Evolutionary conservation across 2,113 vertebrate genomes (phyloP), one percentile per base, ranked within the genome.

Genomic region (Callionymus lyra): DNA sequence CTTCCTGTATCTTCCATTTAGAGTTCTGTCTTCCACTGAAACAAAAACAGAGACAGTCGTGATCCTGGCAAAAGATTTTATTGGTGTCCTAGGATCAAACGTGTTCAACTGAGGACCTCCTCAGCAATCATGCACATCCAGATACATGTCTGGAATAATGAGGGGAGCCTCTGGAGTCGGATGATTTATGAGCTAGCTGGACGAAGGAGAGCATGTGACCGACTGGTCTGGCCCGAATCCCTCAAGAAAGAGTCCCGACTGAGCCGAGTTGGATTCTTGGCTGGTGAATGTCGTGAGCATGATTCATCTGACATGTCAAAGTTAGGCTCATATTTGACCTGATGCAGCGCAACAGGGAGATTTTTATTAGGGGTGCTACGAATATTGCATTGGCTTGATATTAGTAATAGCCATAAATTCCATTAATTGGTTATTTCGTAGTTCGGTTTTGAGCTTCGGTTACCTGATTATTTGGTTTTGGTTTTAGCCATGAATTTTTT

Each of bases 121-220:
- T 49, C 33, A 57, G 55, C 18, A 8, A 2, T 34, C 14, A 53
- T 39, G 67, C 53, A 54, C 49, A 56, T 74, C 69, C 69, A 79
- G 64, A 80, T 73, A 51, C 33, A 66, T 70, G 63, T 72, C 63
- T 72, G 44, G 50, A 61, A 55, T 61, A 69, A 68, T 53, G 52
- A 27, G 36, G 50, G 41, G 47, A 50, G 55, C n/a, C 17, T 21
- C 63, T 47, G 47, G 59, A 68, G 51, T 36, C 34, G 11, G 16
- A 62, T 76, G 67, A 75, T 78, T 78, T 70, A 71, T 71, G 61
- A 38, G 41, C 33, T 42, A 31, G 56, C 19, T 65, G 53, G 56
- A 70, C 51, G 16, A 53, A 44, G 39, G 62, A 46, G 39, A 56
- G 45, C 68, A 43, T 66, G 58, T 60, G 63, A 56, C 33, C 57